Conservation (phyloP, 2,797 vertebrate species). For the Vultur gryphus region DNA sequence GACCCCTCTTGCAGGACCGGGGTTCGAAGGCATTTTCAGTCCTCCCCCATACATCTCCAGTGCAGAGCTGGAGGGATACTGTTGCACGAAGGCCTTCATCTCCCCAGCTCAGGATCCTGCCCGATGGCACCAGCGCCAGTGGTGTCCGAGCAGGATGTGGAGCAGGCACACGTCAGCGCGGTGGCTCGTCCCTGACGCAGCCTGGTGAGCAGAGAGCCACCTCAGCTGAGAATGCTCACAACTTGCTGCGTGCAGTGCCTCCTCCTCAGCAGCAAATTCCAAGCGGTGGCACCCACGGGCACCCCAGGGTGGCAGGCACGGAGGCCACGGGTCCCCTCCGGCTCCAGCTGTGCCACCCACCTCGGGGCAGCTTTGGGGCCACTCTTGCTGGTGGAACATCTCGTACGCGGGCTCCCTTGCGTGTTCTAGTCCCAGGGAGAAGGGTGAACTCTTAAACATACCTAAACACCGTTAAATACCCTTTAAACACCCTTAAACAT, state of each 20-base stretch:
- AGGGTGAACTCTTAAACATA: neutral
- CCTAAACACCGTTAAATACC: neutral
- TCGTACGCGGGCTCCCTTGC: accelerated
- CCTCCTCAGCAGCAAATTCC: neutral
- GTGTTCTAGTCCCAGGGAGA: no score
- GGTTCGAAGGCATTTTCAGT: neutral
- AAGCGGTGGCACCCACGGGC: neutral
- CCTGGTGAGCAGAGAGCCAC: neutral
- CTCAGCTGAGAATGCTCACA: neutral
- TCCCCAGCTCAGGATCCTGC: neutral
- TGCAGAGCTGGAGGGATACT: neutral
- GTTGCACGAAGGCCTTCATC: neutral
- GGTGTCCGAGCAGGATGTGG: neutral
- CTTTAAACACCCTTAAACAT: neutral
- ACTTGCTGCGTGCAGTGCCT: neutral
- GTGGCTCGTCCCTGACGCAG: neutral
- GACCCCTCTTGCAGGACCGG: neutral
- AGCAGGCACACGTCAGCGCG: accelerated
- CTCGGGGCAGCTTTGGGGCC: neutral
- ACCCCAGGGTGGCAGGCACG: neutral
- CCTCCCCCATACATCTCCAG: no score
- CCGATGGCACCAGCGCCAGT: neutral
- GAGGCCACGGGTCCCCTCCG: accelerated
- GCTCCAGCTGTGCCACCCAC: neutral
- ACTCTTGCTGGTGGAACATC: neutral